These are phyloP conservation scores for Hypolimnas misippus DNA, from an alignment of 2,888 invertebrate species.

Conservation along the genomic window DNA sequence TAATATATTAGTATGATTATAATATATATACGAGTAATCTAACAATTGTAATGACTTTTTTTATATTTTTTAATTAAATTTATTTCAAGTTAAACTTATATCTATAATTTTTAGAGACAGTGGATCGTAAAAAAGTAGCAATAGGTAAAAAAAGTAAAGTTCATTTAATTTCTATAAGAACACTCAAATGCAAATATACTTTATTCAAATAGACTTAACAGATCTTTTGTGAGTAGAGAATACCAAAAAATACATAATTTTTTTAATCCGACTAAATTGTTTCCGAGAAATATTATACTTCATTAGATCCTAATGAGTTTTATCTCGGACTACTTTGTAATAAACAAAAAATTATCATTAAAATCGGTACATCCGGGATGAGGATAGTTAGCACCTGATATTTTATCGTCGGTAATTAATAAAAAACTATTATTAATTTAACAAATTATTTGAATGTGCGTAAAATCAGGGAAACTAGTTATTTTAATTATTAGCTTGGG, in stretches of 20 bases:
- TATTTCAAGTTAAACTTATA: no score
- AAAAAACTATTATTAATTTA: slow-evolving; percentile 11
- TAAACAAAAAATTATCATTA: slow-evolving; percentile 8
- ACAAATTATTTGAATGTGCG: slow-evolving; percentile 4
- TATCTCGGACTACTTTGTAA: slow-evolving; percentile 7
- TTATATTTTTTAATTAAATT: no score
- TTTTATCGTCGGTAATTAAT: not conserved
- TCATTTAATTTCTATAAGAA: no score
- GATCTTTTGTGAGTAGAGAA: not conserved
- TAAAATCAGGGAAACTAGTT: not conserved
- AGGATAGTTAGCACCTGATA: slow-evolving; percentile 1
- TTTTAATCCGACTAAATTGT: not conserved
- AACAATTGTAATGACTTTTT: no score
- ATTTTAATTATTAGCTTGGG: not conserved
- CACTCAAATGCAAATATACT: no score
- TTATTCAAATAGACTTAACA: no score
- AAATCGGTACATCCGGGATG: slow-evolving; percentile 4
- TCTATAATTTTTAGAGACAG: no score
- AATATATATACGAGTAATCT: no score
- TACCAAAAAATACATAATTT: not conserved
- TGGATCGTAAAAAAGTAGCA: no score
- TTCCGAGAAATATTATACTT: slow-evolving; percentile 3
- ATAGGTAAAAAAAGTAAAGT: no score
- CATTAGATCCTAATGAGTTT: slow-evolving; percentile 11
- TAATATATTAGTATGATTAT: not conserved